Evolutionary conservation across 2,113 vertebrate genomes (phyloP).

Genomic region (Bubo blakistoni): DNA sequence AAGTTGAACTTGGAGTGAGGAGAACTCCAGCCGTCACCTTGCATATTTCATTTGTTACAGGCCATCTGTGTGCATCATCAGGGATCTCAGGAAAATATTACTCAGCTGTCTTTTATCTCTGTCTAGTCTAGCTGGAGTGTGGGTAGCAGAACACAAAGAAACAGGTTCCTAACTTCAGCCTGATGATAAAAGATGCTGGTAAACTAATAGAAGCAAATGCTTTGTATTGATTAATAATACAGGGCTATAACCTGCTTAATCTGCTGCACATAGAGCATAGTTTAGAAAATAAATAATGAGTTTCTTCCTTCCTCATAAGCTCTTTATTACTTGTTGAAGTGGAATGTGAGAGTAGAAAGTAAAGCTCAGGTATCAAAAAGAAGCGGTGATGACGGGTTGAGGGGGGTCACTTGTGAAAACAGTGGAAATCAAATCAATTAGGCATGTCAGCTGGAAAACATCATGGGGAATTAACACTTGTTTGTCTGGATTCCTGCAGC

Average conservation of each 20-base stretch:
- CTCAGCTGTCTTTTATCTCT: constrained; percentile 64
- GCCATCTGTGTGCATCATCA: constrained; percentile 62
- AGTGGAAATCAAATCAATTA: constrained; percentile 71
- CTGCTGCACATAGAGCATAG: not conserved
- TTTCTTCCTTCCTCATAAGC: constrained; percentile 49
- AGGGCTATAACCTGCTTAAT: not conserved
- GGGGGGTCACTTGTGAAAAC: constrained; percentile 64
- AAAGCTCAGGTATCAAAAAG: constrained; percentile 62
- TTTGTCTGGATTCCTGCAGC: constrained; percentile 52
- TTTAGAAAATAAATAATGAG: constrained; percentile 45
- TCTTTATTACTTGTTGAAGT: constrained; percentile 62
- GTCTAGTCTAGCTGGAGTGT: constrained; percentile 46
- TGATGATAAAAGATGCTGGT: constrained; percentile 40
- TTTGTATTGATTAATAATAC: constrained; percentile 50
- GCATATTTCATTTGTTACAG: constrained; percentile 60
- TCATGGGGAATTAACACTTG: constrained; percentile 56
- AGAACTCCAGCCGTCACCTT: constrained; percentile 47
- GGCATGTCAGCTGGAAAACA: constrained; percentile 67
- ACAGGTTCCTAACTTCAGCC: constrained; percentile 21
- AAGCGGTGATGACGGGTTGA: constrained; percentile 42
- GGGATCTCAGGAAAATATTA: constrained; percentile 61
- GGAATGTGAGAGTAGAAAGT: constrained; percentile 61
- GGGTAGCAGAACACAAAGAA: constrained; percentile 52
- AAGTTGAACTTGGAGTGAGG: constrained; percentile 42
- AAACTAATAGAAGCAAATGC: constrained; percentile 33